Evolutionary conservation across 2,888 invertebrate species (phyloP).

Genomic region (Cataglyphis cursor): DNA sequence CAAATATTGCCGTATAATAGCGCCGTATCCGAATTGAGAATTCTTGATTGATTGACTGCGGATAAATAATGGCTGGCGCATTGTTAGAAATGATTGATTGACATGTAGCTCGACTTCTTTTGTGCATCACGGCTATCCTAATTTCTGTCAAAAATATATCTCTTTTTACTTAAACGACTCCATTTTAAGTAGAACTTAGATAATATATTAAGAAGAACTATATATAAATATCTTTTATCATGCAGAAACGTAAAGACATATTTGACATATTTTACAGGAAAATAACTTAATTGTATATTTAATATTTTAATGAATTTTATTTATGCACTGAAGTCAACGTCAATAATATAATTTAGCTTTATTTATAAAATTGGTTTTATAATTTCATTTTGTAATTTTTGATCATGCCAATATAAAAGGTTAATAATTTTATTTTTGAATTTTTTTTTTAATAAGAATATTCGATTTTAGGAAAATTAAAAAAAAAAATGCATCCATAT

Average conservation of each 20-base stretch:
- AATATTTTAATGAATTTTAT: not conserved
- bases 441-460: not conserved
- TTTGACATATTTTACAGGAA: conserved; percentile 13
- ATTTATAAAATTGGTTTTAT: not conserved
- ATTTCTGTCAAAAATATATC: conserved; percentile 6
- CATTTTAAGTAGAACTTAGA: not conserved
- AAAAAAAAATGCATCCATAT: conserved; percentile 15
- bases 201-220: not conserved
- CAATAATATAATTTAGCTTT: not conserved
- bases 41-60: conserved; percentile 23
- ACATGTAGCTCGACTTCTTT: conserved; percentile 2
- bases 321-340: not conserved
- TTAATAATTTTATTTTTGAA: not conserved
- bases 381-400: not conserved
- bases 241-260: not conserved
- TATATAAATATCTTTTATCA: not conserved
- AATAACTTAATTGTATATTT: not conserved
- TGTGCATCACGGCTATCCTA: conserved; percentile 18
- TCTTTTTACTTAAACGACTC: not conserved
- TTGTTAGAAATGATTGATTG: conserved; percentile 32
- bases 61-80: conserved; percentile 36
- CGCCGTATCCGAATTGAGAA: conserved; percentile 4
- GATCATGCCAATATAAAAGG: not conserved
- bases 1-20: not conserved
- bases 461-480: conserved; percentile 1